Base-by-base conservation (phyloP, 2,113 vertebrate species). In the Urocynchramus pylzowi region DNA sequence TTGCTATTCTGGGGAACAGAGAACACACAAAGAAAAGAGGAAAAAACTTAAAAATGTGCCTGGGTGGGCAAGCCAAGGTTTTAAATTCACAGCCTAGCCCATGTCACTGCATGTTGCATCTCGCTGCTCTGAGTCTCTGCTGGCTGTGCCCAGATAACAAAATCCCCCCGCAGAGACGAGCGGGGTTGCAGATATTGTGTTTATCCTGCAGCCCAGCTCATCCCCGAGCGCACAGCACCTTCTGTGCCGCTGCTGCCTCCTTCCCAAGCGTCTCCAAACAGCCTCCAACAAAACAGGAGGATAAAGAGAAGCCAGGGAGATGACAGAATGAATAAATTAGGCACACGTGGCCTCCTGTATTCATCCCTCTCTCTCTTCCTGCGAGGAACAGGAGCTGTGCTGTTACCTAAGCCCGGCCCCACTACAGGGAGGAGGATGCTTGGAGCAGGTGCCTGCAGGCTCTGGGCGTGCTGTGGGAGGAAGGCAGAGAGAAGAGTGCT, bases 131-230 rank as follows among this genome's bases (percentile, higher is more conserved):
- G 63, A 50, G 37, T 12, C 54, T 23, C 44, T 53, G 28, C 89
- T 74, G 87, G 61, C 89, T 87, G 79, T 3, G 2, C 33, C 56
- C 39, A 89, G 71, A 41, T 35, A 90, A 90, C 1, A 0, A 79
- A 90, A 70, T 59, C 56, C 47, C 60, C 65, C 73, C 52, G 33
- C 81, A 67, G 33, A 47, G 69, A 81, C 13, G 9, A 82, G 39
- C 6, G 23, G 60, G 42, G 69, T 4, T 50, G 49, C 35, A 76
- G 86, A 39, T 57, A 8, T 2, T 16, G 41, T 87, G 87, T 95
- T 92, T 68, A 80, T 95, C 93, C 93, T 85, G 79, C 75, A 93
- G 52, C 87, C 59, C 61, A 11, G 69, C 82, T 76, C n/a, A 33
- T 80, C 90, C 16, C 49, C 0, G 1, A 81, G 82, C 18, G 39